These are phyloP conservation scores for Pseudolaguvia tuberculata DNA, from an alignment of 2,113 vertebrate species.

Conservation along the genomic window DNA sequence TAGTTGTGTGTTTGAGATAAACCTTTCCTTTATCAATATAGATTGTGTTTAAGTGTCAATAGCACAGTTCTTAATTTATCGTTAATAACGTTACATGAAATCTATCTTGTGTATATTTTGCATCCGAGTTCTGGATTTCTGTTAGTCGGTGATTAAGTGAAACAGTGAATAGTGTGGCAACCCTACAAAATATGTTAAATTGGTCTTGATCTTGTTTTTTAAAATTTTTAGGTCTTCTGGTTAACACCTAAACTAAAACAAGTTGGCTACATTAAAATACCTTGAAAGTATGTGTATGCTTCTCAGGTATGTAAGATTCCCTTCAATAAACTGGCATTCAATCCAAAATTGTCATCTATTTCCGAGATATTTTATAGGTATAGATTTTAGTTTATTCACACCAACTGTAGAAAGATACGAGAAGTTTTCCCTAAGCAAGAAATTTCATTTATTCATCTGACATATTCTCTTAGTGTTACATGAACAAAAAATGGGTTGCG, in stretches of 20 bases:
- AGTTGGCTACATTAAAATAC: not conserved
- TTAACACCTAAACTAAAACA: not conserved
- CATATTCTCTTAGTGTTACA: not conserved
- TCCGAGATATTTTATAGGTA: not conserved
- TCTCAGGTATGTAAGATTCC: not conserved
- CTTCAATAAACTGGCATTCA: not conserved
- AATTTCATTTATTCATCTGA: not conserved
- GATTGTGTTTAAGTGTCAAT: not conserved
- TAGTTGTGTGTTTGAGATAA: not conserved
- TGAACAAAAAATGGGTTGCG: conserved; percentile 6
- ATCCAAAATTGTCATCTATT: not conserved
- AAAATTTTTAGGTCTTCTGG: not conserved
- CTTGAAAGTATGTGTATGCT: not conserved
- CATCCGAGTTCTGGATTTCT: conserved; percentile 9
- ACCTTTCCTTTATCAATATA: not conserved
- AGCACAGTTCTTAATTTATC: not conserved
- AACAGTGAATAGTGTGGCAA: not conserved
- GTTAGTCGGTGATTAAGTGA: not conserved
- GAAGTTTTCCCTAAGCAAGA: not conserved
- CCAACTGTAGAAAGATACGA: not conserved
- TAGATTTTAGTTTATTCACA: not conserved
- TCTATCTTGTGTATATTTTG: not conserved
- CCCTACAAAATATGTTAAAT: not conserved
- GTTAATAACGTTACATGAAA: conserved; percentile 8
- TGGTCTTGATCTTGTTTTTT: not conserved